Evolutionary conservation across 2,797 vertebrate species (phyloP), one percentile per base, ranked within the genome.

Genomic region (Fringilla coelebs): DNA sequence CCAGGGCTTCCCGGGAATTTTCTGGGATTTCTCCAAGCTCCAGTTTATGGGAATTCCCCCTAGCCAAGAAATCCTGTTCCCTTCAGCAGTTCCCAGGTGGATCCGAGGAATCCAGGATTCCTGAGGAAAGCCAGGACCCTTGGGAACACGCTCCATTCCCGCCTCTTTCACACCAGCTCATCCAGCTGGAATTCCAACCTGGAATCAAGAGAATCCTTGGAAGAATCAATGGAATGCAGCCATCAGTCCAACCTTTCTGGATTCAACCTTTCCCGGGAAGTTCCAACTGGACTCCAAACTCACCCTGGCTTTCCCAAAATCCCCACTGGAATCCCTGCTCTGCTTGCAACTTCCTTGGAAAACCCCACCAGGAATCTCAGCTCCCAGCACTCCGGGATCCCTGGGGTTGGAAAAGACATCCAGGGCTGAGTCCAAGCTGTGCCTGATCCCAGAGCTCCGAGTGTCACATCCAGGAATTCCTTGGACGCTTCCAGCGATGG

Each of bases 71-170:
- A 38, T 15, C 13, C 22, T 1, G 0, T 2, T 32, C n/a, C 71
- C 54, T 36, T 34, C 61, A 70, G 24, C 48, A 18, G 34, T 12
- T 18, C 51, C 66, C 38, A 12, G 18, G 12, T 1, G 1, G 40
- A 16, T 13, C 18, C 0, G 2, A 45, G n/a, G 25, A 11, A 28
- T 26, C 49, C 32, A 6, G 12, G 21, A 32, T 13, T 6, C 13
- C 74, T 5, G 16, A 61, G 49, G 18, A 29, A 21, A 52, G 3
- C 19, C 8, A 12, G 61, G 21, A 55, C 46, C 32, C 17, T 15
- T 13, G 28, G 55, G 62, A 2, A 2, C 15, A 32, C 0, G 1
- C 22, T 32, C 29, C 17, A 4, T 45, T 68, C 45, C 3, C 3
- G 1, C 24, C 45, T 6, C 49, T 11, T 12, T 16, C n/a, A 41